Evolutionary conservation across 2,888 invertebrate genomes (phyloP).

Genomic region (Netelia inedita): DNA sequence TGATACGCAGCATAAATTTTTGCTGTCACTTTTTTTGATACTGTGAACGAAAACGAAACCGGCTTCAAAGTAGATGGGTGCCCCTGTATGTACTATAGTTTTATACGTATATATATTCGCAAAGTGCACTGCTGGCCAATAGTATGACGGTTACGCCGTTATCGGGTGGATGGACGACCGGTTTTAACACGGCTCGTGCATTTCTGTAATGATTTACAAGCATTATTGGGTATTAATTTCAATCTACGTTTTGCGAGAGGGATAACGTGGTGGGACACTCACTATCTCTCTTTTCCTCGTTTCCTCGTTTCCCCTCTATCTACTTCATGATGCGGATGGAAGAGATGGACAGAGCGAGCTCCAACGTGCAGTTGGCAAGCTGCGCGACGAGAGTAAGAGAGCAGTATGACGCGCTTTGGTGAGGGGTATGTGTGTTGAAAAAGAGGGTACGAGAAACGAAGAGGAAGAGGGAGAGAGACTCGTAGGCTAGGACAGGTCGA

Average conservation of each 20-base stretch:
- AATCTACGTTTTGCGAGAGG: slow-evolving; percentile 81
- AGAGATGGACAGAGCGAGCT: slow-evolving; percentile 73
- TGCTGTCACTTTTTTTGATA: slow-evolving; percentile 36
- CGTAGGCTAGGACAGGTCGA: slow-evolving; percentile 78
- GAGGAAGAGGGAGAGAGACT: slow-evolving; percentile 54
- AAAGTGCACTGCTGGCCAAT: slow-evolving; percentile 44
- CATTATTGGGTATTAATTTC: slow-evolving; percentile 85
- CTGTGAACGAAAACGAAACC: slow-evolving; percentile 42
- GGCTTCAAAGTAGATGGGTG: slow-evolving; percentile 52
- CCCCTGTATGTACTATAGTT: slow-evolving; percentile 30
- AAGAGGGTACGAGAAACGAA: slow-evolving; percentile 52
- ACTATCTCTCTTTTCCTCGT: slow-evolving; percentile 63
- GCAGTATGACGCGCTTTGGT: slow-evolving; percentile 47
- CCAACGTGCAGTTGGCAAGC: slow-evolving; percentile 47
- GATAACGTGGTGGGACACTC: slow-evolving; percentile 73
- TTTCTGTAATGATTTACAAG: slow-evolving; percentile 84
- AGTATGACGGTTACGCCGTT: slow-evolving; percentile 60
- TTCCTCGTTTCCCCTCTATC: slow-evolving; percentile 20
- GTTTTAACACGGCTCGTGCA: slow-evolving; percentile 81
- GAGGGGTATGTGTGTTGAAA: slow-evolving; percentile 36
- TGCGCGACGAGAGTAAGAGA: slow-evolving; percentile 60
- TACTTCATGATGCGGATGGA: slow-evolving; percentile 71
- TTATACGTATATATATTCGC: slow-evolving; percentile 17
- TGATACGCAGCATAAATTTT: slow-evolving; percentile 65
- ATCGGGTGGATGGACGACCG: slow-evolving; percentile 71